Evolutionary conservation across 2,888 invertebrate genomes (phyloP).

Genomic region (Trissolcus brochymenae): DNA sequence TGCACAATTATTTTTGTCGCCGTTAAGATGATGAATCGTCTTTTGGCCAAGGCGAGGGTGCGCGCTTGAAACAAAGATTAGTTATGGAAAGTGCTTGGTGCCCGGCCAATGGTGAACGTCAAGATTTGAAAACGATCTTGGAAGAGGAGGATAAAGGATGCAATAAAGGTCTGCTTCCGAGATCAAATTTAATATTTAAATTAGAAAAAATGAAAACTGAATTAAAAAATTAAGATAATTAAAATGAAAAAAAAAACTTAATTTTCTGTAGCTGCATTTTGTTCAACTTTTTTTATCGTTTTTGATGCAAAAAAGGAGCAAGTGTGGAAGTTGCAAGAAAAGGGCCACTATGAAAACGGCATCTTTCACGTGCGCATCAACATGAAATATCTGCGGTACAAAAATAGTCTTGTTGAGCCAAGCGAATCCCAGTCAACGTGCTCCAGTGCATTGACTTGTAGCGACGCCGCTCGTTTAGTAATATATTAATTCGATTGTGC

Average conservation of each 20-base stretch:
- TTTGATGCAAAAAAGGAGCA: too few species aligned
- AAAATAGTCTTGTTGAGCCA: conserved; percentile 37
- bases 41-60: neutral
- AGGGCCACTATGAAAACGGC: too few species aligned
- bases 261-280: too few species aligned
- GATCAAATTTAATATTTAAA: too few species aligned
- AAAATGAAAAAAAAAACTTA: too few species aligned
- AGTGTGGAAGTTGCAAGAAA: too few species aligned
- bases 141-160: conserved; percentile 63
- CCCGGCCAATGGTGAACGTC: conserved; percentile 59
- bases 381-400: conserved; percentile 33
- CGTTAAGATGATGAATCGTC: conserved; percentile 15
- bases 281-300: too few species aligned
- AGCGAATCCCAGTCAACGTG: conserved; percentile 39
- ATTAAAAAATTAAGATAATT: too few species aligned
- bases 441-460: conserved; percentile 41
- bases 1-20: too few species aligned
- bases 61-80: conserved; percentile 8
- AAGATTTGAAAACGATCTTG: conserved; percentile 66
- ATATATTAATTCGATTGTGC: neutral
- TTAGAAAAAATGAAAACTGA: too few species aligned
- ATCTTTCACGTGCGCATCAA: conserved; percentile 23
- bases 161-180: conserved; percentile 33
- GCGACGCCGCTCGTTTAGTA: conserved; percentile 1
- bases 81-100: conserved; percentile 65